Percentiles rank a stretch among this genome's conserved stretches.
phyloP scores from a whole-genome alignment of 2,888 invertebrate genomes.

The Microplitis manilae region DNA sequence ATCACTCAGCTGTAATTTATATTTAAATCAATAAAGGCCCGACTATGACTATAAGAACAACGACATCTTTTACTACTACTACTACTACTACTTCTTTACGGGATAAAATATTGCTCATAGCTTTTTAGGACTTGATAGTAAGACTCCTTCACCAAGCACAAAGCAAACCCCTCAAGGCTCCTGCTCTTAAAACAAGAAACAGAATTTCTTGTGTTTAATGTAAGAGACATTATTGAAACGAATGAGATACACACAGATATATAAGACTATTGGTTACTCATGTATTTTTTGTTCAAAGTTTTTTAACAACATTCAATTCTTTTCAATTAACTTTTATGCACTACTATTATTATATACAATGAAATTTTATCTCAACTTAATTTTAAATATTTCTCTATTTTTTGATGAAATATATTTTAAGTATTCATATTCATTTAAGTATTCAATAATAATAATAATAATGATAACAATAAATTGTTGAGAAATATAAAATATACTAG shows the following conservation, averaged over 20 bases:
- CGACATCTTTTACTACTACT: not conserved
- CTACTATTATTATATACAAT: too few relatives aligned
- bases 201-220: constrained; percentile 1
- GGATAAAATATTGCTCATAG: constrained; percentile 51
- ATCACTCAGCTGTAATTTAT: not conserved
- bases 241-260: not conserved
- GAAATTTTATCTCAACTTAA: too few relatives aligned
- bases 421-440: too few relatives aligned
- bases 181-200: not conserved
- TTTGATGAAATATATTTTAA: not conserved
- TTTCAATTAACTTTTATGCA: too few relatives aligned
- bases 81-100: constrained; percentile 1
- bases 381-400: not conserved
- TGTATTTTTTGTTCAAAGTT: constrained; percentile 8
- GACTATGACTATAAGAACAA: not conserved
- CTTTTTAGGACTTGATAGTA: constrained; percentile 38
- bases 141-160: not conserved
- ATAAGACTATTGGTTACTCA: not conserved
- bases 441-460: not conserved
- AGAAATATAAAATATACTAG: not conserved
- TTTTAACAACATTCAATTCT: not conserved
- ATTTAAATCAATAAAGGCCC: not conserved
- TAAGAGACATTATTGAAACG: constrained; percentile 5
- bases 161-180: not conserved
- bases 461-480: not conserved